These are phyloP conservation scores for Neomonachus schauinslandi DNA, from an alignment of 2,113 vertebrate species.

Conservation along the genomic window DNA sequence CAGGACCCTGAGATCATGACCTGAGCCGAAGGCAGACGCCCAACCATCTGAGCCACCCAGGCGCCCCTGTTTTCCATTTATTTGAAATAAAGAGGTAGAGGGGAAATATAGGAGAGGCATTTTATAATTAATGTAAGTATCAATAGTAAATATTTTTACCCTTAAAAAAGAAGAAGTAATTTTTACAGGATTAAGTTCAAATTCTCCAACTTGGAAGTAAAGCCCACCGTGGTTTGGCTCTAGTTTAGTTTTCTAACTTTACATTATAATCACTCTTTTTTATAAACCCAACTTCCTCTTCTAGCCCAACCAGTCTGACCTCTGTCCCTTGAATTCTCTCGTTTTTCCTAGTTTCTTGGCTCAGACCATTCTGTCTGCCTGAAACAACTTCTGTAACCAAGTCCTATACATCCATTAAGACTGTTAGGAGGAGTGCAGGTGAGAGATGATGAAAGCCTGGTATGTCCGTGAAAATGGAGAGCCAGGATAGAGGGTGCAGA, in stretches of 20 bases:
- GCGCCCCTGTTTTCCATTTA: not conserved
- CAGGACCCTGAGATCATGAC: too few relatives aligned
- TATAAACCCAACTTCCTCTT: not conserved
- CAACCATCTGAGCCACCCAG: too few relatives aligned
- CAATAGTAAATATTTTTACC: not conserved
- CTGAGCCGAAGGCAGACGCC: too few relatives aligned
- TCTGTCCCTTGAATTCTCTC: not conserved
- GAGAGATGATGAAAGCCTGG: not conserved
- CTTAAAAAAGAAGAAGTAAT: not conserved
- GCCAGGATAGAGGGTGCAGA: not conserved
- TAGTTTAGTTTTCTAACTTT: conserved; percentile 13
- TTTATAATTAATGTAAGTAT: not conserved
- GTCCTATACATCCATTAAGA: not conserved
- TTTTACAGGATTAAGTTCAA: not conserved
- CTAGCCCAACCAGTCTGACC: not conserved
- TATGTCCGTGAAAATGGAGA: not conserved
- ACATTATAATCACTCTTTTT: not conserved
- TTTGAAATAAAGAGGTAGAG: not conserved
- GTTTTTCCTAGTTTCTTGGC: not conserved
- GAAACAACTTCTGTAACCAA: not conserved
- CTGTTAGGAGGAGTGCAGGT: not conserved
- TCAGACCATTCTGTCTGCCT: not conserved
- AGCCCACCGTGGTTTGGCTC: not conserved
- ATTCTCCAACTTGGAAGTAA: not conserved
- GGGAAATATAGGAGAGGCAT: not conserved